phyloP scores from a whole-genome alignment of 2,113 vertebrate genomes.

The Myotis davidii region DNA sequence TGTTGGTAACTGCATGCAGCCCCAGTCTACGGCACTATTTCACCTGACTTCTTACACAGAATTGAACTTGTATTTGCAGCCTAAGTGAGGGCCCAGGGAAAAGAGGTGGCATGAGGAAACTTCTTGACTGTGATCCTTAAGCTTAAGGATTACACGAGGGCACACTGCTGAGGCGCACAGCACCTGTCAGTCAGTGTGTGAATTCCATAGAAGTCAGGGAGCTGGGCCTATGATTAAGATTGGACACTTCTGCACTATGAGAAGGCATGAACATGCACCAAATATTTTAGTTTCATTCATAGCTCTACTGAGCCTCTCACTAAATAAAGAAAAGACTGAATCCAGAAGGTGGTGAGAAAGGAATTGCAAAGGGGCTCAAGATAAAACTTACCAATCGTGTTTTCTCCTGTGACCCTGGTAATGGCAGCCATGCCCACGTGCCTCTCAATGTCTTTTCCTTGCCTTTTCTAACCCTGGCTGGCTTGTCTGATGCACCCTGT shows the following conservation, averaged over 20 bases:
- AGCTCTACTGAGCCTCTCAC: not conserved
- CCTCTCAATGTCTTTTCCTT: not conserved
- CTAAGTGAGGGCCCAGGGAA: not conserved
- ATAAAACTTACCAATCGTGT: not conserved
- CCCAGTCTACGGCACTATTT: not conserved
- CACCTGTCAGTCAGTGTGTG: not conserved
- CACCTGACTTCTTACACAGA: not conserved
- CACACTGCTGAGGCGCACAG: not conserved
- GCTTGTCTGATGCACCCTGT: not conserved
- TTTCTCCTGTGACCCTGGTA: not conserved
- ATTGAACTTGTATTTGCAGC: not conserved
- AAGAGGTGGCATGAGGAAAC: not conserved
- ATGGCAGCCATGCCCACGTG: not conserved
- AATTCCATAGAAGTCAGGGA: not conserved
- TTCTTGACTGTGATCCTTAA: not conserved
- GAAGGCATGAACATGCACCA: not conserved
- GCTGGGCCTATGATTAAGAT: not conserved
- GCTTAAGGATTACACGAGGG: not conserved
- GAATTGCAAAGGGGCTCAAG: not conserved
- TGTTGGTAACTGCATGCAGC: not conserved
- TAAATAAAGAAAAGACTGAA: not conserved
- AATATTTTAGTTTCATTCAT: not conserved
- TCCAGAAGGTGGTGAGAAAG: not conserved
- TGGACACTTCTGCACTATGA: not conserved
- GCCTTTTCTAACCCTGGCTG: not conserved